Conservation (phyloP, 2,113 vertebrate species). For the Ptilonorhynchus violaceus region DNA sequence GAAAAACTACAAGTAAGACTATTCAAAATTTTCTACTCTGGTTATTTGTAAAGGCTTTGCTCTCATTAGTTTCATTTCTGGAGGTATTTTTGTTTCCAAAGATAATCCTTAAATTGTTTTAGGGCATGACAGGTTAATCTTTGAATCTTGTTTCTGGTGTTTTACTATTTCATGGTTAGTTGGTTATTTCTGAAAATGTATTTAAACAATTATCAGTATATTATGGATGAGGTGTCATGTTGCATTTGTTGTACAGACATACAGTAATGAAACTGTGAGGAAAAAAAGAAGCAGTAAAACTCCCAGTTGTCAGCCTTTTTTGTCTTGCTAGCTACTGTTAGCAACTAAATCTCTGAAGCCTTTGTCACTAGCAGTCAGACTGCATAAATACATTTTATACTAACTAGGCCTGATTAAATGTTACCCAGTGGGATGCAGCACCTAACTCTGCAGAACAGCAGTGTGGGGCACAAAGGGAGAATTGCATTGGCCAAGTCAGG, state of each 20-base stretch:
- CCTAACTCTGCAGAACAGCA: neutral
- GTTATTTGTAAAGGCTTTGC: neutral
- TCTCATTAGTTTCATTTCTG: neutral
- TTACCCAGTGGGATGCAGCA: neutral
- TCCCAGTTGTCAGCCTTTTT: conserved; percentile 11
- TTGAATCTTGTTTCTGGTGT: neutral
- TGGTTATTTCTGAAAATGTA: neutral
- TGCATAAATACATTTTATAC: neutral
- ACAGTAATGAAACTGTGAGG: neutral
- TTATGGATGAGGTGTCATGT: neutral
- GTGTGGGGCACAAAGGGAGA: neutral
- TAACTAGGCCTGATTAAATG: neutral
- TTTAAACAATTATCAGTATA: neutral
- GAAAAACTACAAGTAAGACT: conserved; percentile 95
- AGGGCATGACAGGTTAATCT: neutral
- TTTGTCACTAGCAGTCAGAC: conserved; percentile 21
- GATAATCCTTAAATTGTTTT: neutral
- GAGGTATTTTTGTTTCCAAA: neutral
- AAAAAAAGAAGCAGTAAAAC: neutral
- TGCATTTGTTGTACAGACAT: neutral
- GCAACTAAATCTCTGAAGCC: conserved; percentile 9
- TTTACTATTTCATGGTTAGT: neutral
- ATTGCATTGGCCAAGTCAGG: neutral
- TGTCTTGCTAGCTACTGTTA: neutral
- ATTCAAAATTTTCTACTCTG: neutral